Evolutionary conservation across 2,888 invertebrate species (phyloP).

Genomic region (Agrochola lota): DNA sequence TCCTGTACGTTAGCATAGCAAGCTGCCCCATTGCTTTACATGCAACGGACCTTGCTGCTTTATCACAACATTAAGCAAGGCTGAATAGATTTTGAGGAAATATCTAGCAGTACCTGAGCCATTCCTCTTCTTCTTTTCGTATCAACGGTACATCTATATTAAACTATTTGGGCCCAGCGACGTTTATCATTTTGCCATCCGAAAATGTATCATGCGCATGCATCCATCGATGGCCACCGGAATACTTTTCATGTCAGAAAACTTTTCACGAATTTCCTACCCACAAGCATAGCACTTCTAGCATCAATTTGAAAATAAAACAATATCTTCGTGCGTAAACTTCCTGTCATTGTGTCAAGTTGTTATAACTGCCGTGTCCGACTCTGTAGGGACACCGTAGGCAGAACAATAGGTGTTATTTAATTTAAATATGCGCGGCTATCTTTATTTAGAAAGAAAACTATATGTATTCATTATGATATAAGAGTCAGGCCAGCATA

Average conservation of each 20-base stretch:
- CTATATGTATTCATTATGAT: too few relatives aligned
- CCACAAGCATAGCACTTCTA: not conserved
- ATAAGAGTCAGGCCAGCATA: too few relatives aligned
- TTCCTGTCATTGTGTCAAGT: constrained; percentile 56
- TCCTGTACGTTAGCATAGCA: not conserved
- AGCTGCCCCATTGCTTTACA: not conserved
- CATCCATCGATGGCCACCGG: not conserved
- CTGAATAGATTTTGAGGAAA: not conserved
- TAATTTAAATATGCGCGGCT: constrained; percentile 37
- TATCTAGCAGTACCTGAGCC: not conserved
- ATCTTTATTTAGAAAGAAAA: constrained; percentile 28
- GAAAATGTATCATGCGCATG: not conserved
- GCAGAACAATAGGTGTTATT: constrained; percentile 59
- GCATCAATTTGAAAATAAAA: constrained; percentile 24
- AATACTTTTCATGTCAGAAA: not conserved
- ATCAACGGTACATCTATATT: not conserved
- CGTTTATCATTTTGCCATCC: too few relatives aligned
- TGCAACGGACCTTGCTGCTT: not conserved
- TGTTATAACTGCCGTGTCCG: constrained; percentile 31
- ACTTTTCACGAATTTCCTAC: not conserved
- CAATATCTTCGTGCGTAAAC: constrained; percentile 28
- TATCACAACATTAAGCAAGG: not conserved
- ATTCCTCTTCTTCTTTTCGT: not conserved
- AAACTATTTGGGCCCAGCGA: not conserved
- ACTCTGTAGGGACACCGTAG: constrained; percentile 39